phyloP scores from a whole-genome alignment of 2,888 invertebrate genomes.

The Peribatodes rhomboidaria region DNA sequence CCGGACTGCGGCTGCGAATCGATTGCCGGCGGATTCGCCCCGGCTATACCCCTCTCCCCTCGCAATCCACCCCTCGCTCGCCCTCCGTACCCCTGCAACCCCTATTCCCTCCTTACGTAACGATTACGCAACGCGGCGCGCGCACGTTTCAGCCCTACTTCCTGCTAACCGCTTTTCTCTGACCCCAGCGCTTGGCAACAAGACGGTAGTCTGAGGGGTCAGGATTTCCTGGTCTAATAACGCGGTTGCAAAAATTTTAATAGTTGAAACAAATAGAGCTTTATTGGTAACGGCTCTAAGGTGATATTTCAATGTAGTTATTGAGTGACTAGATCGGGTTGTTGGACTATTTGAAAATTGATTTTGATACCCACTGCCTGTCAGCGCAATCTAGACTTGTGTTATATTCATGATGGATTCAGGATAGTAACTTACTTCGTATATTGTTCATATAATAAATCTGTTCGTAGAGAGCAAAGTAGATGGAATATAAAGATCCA shows the following conservation, averaged over 20 bases:
- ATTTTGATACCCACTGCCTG: constrained; percentile 55
- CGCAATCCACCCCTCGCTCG: constrained; percentile 49
- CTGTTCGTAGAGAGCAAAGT: background rate
- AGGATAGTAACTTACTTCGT: background rate
- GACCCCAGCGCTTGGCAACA: constrained; percentile 44
- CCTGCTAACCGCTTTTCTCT: constrained; percentile 48
- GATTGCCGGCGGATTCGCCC: constrained; percentile 77
- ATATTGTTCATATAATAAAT: background rate
- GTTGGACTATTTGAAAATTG: constrained; percentile 60
- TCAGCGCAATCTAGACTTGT: constrained; percentile 53
- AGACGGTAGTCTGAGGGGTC: constrained; percentile 44
- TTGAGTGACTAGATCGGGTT: constrained; percentile 51
- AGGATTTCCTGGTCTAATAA: constrained; percentile 49
- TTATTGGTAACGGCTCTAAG: constrained; percentile 30
- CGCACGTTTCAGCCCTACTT: constrained; percentile 71
- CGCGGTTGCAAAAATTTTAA: constrained; percentile 51
- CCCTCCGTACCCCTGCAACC: constrained; percentile 67
- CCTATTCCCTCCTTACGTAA: constrained; percentile 77
- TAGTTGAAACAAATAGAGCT: constrained; percentile 31
- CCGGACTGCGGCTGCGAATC: constrained; percentile 81
- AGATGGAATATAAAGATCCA: background rate
- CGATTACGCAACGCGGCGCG: constrained; percentile 82
- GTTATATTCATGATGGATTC: constrained; percentile 33
- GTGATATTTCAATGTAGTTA: constrained; percentile 36
- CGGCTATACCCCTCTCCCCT: constrained; percentile 54